A percentile compares a stretch with the other conserved stretches of the same genome.
phyloP scores from a whole-genome alignment of 2,888 invertebrate species.

The Chalcis sispes region DNA sequence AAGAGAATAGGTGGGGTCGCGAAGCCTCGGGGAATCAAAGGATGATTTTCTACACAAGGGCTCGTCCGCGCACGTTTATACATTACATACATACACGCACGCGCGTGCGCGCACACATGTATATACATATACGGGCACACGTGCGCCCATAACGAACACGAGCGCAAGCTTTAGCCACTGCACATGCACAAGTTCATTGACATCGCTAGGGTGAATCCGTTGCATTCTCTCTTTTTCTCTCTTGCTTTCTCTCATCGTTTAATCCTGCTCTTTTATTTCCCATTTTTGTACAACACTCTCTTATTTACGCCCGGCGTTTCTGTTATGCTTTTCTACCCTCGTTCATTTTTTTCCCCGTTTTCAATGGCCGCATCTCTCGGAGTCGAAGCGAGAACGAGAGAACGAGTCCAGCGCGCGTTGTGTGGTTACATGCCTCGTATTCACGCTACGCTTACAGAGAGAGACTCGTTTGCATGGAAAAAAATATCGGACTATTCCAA shows the following conservation, averaged over 20 bases:
- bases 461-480: constrained; percentile 8
- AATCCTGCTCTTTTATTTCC: constrained; percentile 32
- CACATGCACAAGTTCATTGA: constrained; percentile 51
- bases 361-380: constrained; percentile 33
- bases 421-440: constrained; percentile 11
- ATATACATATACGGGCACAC: constrained; percentile 38
- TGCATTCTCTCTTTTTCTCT: constrained; percentile 18
- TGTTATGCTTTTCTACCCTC: constrained; percentile 11
- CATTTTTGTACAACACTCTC: constrained; percentile 34
- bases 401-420: constrained; percentile 3
- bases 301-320: constrained; percentile 32
- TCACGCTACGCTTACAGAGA: not conserved
- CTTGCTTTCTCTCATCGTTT: constrained; percentile 25
- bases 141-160: constrained; percentile 42
- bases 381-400: constrained; percentile 10
- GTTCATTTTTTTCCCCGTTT: constrained; percentile 24
- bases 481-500: constrained; percentile 13
- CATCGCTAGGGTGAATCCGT: constrained; percentile 42
- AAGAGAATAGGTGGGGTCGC: too few species aligned
- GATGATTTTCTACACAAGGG: constrained; percentile 49
- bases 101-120: constrained; percentile 22
- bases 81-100: too few species aligned
- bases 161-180: too few species aligned
- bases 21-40: constrained; percentile 43
- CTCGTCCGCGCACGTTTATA: not conserved